A percentile compares a stretch with the other conserved stretches of the same genome.
These are phyloP conservation scores for Vidua chalybeata DNA, from an alignment of 2,113 vertebrate species.

Conservation along the genomic window DNA sequence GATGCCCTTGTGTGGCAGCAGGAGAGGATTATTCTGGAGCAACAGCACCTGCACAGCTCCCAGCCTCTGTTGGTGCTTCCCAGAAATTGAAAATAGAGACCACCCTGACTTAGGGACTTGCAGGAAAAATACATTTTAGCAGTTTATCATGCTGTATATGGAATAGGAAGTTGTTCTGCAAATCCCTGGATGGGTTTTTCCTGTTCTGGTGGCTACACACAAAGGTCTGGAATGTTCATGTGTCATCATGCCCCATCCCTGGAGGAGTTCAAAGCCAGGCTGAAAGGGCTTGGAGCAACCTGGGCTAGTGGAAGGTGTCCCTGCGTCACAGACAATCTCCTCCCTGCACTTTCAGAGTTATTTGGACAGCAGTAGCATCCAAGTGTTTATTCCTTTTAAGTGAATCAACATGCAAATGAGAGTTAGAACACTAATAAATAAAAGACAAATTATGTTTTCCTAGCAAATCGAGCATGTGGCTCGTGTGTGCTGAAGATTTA, in stretches of 20 bases:
- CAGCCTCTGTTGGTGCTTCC: neutral
- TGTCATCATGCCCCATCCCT: neutral
- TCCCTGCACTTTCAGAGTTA: neutral
- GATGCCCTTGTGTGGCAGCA: neutral
- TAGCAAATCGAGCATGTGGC: neutral
- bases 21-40: neutral
- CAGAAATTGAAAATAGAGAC: neutral
- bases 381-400: neutral
- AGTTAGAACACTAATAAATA: neutral
- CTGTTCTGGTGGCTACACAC: neutral
- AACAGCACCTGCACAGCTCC: neutral
- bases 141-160: neutral
- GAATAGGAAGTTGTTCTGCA: neutral
- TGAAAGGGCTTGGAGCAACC: neutral
- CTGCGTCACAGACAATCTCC: neutral
- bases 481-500: neutral
- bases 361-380: neutral
- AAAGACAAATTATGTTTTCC: slow-evolving; percentile 19
- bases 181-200: neutral
- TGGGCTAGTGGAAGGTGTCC: neutral
- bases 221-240: neutral
- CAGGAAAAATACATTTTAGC: neutral
- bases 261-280: neutral
- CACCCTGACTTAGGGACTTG: rapidly evolving
- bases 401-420: neutral